phyloP scores from a whole-genome alignment of 2,797 vertebrate genomes.

The Arctocebus calabarensis region DNA sequence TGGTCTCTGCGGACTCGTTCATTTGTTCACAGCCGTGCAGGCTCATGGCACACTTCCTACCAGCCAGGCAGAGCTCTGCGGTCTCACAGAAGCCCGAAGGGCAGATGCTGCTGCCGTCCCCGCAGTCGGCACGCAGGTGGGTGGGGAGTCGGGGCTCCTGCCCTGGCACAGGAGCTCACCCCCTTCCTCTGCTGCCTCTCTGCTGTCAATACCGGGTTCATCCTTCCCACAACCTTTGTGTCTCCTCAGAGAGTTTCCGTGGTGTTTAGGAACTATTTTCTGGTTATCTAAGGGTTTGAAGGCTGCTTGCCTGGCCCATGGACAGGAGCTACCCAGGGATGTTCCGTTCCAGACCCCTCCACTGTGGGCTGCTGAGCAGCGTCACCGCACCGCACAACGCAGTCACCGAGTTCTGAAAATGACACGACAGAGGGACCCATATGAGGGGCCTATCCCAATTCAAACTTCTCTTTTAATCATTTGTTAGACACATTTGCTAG shows the following conservation, averaged over 20 bases:
- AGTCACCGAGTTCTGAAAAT: rapidly evolving
- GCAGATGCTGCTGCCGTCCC: no score
- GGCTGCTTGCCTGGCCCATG: rapidly evolving
- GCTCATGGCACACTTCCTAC: rapidly evolving
- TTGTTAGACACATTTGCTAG: background rate
- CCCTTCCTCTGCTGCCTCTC: background rate
- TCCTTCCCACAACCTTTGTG: background rate
- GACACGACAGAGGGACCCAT: background rate
- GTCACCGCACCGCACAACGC: rapidly evolving
- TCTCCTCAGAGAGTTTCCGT: background rate
- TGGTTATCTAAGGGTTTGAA: no score
- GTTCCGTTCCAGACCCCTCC: rapidly evolving
- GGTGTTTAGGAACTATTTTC: no score
- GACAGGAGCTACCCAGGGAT: background rate
- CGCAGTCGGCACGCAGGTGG: background rate
- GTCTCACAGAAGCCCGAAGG: rapidly evolving
- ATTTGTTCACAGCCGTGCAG: background rate
- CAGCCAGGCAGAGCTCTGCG: rapidly evolving
- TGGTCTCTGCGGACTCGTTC: background rate
- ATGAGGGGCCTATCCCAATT: background rate
- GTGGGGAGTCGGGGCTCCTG: rapidly evolving
- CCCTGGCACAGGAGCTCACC: rapidly evolving
- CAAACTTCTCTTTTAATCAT: background rate
- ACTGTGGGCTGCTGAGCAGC: rapidly evolving
- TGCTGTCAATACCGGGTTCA: no score